A percentile compares a stretch with the other conserved stretches of the same genome.
phyloP scores from a whole-genome alignment of 2,113 vertebrate genomes.

The Scopus umbretta region DNA sequence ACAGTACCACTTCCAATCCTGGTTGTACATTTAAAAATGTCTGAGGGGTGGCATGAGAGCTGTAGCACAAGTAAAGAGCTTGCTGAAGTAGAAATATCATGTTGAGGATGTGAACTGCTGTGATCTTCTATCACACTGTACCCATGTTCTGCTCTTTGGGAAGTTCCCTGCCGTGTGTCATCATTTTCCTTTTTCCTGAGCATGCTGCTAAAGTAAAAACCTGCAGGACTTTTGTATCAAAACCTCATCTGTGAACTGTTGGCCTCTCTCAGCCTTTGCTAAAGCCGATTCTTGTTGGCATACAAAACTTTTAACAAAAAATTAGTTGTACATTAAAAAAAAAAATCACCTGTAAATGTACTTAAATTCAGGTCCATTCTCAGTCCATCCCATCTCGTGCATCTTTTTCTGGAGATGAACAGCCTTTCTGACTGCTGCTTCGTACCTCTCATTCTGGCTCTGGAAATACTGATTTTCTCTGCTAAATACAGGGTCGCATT shows the following conservation, averaged over 20 bases:
- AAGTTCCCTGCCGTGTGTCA: neutral
- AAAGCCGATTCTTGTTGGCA: neutral
- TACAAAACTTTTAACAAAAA: neutral
- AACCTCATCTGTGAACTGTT: neutral
- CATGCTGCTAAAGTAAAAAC: neutral
- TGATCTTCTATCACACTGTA: neutral
- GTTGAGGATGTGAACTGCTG: neutral
- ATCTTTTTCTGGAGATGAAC: slow-evolving; percentile 53
- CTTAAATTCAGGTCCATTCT: slow-evolving; percentile 5
- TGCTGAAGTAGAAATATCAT: neutral
- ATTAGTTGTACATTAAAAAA: neutral
- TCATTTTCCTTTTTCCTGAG: neutral
- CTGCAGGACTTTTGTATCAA: neutral
- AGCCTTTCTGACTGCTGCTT: slow-evolving; percentile 54
- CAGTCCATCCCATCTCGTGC: slow-evolving; percentile 62
- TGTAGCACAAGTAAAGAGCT: neutral
- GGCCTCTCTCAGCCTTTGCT: neutral
- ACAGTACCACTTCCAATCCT: neutral
- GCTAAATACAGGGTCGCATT: slow-evolving; percentile 57
- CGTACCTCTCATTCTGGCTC: slow-evolving; percentile 65
- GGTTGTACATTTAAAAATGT: neutral
- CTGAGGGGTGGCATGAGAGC: neutral
- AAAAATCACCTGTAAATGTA: slow-evolving; percentile 63
- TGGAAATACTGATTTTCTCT: slow-evolving; percentile 69
- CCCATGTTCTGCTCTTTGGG: neutral